Conservation (phyloP, 2,797 vertebrate species). For the Zalophus californianus region DNA sequence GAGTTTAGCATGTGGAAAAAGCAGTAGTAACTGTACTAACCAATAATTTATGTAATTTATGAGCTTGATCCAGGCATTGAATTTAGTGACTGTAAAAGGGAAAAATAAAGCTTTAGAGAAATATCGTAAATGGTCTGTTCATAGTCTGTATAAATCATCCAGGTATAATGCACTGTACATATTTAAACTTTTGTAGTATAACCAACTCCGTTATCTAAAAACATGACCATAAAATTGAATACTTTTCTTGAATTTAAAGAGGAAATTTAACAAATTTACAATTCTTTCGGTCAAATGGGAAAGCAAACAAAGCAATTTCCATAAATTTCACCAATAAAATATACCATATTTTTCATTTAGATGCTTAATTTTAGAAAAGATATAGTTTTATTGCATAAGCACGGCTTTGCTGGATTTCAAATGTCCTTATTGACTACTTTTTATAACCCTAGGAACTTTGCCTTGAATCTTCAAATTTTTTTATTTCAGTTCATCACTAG, state of each 20-base stretch:
- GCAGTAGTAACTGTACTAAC: conserved; percentile 39
- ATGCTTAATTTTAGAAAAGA: conserved; percentile 44
- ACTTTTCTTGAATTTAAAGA: conserved; percentile 45
- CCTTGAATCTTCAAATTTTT: conserved; percentile 34
- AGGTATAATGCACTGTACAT: conserved; percentile 54
- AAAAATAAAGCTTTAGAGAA: conserved; percentile 65
- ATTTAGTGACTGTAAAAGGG: conserved; percentile 63
- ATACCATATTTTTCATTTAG: conserved; percentile 46
- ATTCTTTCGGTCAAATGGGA: conserved; percentile 18
- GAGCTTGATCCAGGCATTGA: conserved; percentile 46
- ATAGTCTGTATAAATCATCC: conserved; percentile 58
- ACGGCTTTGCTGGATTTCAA: conserved; percentile 32
- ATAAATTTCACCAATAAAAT: conserved; percentile 47
- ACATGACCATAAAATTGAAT: conserved; percentile 43
- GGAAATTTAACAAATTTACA: conserved; percentile 4
- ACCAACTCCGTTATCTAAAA: conserved; percentile 54
- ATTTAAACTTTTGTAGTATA: conserved; percentile 63
- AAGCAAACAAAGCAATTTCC: conserved; percentile 26
- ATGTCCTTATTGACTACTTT: conserved; percentile 38
- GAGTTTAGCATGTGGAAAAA: conserved; percentile 46
- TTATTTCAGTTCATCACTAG: not conserved
- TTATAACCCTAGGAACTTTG: conserved; percentile 1
- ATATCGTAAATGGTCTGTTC: conserved; percentile 49
- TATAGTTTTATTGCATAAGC: not conserved
- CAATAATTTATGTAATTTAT: conserved; percentile 73